A percentile compares a stretch with the other conserved stretches of the same genome.
phyloP scores from a whole-genome alignment of 2,888 invertebrate genomes.

The Balanococcus diminutus region DNA sequence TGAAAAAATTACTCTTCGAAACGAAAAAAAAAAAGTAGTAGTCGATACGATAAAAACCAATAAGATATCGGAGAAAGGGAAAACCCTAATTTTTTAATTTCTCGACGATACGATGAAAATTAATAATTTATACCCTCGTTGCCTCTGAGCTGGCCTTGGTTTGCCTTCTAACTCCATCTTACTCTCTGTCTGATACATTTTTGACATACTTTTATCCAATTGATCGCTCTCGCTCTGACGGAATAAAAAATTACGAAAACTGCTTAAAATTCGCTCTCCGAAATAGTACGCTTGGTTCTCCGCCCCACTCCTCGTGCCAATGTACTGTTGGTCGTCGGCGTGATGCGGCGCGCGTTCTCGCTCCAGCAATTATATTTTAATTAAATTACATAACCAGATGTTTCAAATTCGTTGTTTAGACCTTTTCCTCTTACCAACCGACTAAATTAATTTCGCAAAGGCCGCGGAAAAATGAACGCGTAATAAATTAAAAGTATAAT shows the following conservation, averaged over 20 bases:
- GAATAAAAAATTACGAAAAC: not conserved
- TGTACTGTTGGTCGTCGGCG: not conserved
- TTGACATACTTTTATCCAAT: not conserved
- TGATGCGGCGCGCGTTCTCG: not conserved
- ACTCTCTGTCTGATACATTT: not conserved
- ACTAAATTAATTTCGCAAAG: slow-evolving; percentile 4
- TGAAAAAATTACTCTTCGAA: too few relatives aligned
- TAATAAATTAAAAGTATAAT: not conserved
- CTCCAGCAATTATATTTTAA: not conserved
- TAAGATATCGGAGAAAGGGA: too few relatives aligned
- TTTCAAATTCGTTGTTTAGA: not conserved
- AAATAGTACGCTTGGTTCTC: not conserved
- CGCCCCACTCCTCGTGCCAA: not conserved
- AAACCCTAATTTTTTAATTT: slow-evolving; percentile 8
- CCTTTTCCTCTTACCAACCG: not conserved
- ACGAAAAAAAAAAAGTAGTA: too few relatives aligned
- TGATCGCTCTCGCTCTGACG: not conserved
- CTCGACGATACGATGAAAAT: not conserved
- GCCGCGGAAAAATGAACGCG: slow-evolving; percentile 5
- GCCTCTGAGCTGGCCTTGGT: too few relatives aligned
- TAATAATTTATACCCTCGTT: not conserved
- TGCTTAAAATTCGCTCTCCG: not conserved
- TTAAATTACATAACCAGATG: slow-evolving; percentile 11
- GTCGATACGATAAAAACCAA: too few relatives aligned
- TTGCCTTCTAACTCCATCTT: not conserved